Evolutionary conservation across 1,140 invertebrate species (phyloP).

Genomic region (Drosophila melanogaster): DNA sequence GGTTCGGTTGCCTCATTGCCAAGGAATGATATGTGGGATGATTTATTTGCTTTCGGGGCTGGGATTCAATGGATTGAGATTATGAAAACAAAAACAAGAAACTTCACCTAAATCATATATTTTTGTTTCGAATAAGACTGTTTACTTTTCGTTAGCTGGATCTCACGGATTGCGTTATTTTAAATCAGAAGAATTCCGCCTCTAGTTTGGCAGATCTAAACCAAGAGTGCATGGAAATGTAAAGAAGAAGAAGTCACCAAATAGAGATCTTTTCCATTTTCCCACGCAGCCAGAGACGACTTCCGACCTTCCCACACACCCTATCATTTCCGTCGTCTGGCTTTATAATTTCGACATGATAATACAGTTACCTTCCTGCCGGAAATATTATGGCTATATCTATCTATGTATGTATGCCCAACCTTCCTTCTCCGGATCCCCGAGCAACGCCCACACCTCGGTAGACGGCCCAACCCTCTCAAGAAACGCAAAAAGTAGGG

Average conservation of each 20-base stretch:
- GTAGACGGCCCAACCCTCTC: not conserved
- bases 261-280: not conserved
- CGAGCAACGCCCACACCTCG: conserved; percentile 33
- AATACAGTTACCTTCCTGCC: conserved; percentile 38
- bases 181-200: not conserved
- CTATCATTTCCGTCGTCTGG: not conserved
- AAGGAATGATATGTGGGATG: conserved; percentile 30
- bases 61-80: conserved; percentile 4
- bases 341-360: conserved; percentile 33
- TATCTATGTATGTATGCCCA: conserved; percentile 4
- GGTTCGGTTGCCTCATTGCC: conserved; percentile 26
- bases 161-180: no score
- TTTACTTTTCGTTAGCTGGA: not conserved
- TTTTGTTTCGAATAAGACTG: not conserved
- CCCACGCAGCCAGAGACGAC: not conserved
- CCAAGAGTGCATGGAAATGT: no score
- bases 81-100: conserved; percentile 16
- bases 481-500: not conserved
- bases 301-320: not conserved
- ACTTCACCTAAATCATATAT: not conserved
- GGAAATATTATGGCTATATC: not conserved
- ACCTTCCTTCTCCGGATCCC: not conserved
- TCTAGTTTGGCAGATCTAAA: not conserved
- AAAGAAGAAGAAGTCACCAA: no score
- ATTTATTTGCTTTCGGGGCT: conserved; percentile 19